These are phyloP conservation scores for Oconnorella tubifera DNA, from an alignment of 2,888 invertebrate genomes.

Conservation along the genomic window DNA sequence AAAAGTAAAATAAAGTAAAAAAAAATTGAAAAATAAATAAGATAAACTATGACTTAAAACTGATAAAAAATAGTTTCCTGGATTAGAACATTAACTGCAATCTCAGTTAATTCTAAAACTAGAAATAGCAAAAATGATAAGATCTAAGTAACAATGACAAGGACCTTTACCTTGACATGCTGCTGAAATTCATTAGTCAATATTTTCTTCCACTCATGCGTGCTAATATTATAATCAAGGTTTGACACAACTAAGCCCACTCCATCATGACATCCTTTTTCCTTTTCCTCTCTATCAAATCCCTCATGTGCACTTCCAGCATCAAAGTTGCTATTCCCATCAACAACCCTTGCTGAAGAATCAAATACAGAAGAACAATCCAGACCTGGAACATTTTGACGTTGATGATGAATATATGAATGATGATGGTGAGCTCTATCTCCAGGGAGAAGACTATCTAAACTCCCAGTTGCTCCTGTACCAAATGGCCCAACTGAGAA, in stretches of 20 bases:
- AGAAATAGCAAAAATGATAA: too few species aligned
- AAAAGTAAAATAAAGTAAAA: slow-evolving; percentile 3
- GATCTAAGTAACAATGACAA: too few species aligned
- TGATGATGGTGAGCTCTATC: too few species aligned
- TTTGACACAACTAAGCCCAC: slow-evolving; percentile 63
- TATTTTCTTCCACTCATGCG: slow-evolving; percentile 66
- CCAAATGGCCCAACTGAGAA: not conserved
- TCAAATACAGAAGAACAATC: not conserved
- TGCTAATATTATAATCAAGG: slow-evolving; percentile 68
- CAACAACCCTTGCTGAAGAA: too few species aligned
- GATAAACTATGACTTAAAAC: not conserved
- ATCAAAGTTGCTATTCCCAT: too few species aligned
- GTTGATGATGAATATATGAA: too few species aligned
- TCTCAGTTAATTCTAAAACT: too few species aligned
- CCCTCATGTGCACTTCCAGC: too few species aligned
- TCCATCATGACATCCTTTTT: not conserved
- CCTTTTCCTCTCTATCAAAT: too few species aligned
- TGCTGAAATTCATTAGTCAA: slow-evolving; percentile 66
- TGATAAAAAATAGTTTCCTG: slow-evolving; percentile 4
- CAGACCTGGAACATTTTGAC: not conserved
- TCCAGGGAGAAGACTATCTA: not conserved
- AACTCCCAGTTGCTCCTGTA: not conserved
- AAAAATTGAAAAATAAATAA: not conserved
- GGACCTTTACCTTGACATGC: slow-evolving; percentile 65
- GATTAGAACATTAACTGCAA: too few species aligned